Evolutionary conservation across 2,888 invertebrate genomes (phyloP), one percentile per base, ranked within the genome.

Genomic region (Luffia ferchaultella): DNA sequence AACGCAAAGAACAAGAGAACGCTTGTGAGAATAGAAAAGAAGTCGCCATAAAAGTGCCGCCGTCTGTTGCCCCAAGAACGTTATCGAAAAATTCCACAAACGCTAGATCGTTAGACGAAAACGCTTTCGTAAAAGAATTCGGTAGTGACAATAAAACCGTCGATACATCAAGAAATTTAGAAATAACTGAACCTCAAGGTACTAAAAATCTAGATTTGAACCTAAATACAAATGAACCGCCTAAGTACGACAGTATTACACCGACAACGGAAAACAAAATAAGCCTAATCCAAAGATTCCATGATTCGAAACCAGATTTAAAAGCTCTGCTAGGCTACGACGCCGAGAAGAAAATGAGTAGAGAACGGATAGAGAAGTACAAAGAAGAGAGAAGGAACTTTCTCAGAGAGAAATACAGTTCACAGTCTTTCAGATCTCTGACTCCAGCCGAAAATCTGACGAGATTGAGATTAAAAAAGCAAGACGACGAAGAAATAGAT

Each of bases 381-480:
- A 96, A 96, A 75, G 94, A 95, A 65, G 95, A 96, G 65, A 80
- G 95, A n/a, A 85, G 96, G 48, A 91, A 90, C 58, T 93, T 93
- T 62, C 74, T 95, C 15, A 87, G 94, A 45, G 94, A 95, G 65
- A 95, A 94, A 68, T 95, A 94, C 67, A 90, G 93, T 55, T 90
- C 93, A 1, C 93, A 93, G 58, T 91, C 93, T 9, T 90, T 95
- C 53, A 85, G 90, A 47, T 89, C 89, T 57, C 68, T 74, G 51
- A 87, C 85, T 52, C 88, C 88, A 1, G 66, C 73, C 30, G 78
- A 88, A 45, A 76, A 79, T 44, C 48, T 83, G 54, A 82, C 80
- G 0, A 63, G 80, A 46, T 73, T 82, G 5, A 83, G 79, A 52
- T 67, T 78, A 1, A 74, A 75, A 43, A 77, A 75, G 42, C 79